These are phyloP conservation scores for Nezara viridula DNA, from an alignment of 2,888 invertebrate genomes.

Conservation along the genomic window DNA sequence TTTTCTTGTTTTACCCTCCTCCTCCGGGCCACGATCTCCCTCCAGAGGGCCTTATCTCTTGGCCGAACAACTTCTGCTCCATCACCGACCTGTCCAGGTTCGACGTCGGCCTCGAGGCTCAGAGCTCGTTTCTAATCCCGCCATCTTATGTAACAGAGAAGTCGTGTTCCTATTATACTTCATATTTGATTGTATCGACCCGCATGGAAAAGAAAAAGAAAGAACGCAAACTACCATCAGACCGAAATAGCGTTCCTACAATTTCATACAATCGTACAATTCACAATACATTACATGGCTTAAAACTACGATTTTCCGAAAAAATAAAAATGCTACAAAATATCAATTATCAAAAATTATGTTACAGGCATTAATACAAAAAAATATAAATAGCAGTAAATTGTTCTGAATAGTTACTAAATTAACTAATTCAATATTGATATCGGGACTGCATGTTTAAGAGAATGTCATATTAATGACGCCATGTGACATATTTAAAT, in stretches of 20 bases:
- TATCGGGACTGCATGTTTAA: background rate
- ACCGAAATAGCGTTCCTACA: too few species aligned
- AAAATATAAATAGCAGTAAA: too few species aligned
- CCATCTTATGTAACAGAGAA: background rate
- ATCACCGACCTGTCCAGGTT: background rate
- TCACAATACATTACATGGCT: too few species aligned
- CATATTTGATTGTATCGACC: background rate
- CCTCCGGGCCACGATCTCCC: background rate
- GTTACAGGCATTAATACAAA: too few species aligned
- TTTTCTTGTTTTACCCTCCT: background rate
- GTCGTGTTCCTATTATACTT: background rate
- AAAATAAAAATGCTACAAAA: too few species aligned
- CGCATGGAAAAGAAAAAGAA: background rate
- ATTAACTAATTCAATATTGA: background rate
- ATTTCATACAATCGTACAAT: too few species aligned
- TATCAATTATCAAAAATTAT: too few species aligned
- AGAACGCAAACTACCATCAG: too few species aligned
- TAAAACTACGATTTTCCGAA: too few species aligned
- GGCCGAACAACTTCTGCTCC: background rate
- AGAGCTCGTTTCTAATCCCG: background rate
- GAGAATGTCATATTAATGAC: background rate
- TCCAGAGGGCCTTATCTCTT: background rate
- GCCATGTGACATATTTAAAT: background rate
- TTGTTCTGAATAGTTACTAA: too few species aligned
- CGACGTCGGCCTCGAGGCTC: background rate